These are phyloP conservation scores for Hirundo rustica DNA, from an alignment of 2,797 vertebrate genomes.

Conservation along the genomic window DNA sequence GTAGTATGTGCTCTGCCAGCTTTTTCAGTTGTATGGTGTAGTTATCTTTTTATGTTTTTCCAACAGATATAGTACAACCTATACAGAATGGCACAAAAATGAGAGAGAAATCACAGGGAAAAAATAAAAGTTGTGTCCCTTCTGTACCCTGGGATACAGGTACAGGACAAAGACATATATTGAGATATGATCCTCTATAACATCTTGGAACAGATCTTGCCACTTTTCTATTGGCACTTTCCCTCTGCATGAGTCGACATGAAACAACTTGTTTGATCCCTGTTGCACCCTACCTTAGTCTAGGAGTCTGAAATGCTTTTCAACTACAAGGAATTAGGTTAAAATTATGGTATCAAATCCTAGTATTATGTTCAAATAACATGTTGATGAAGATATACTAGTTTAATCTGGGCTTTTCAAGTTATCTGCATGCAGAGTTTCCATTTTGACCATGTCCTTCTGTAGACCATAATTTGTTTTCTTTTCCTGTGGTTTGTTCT, in stretches of 20 bases:
- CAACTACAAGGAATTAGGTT: not conserved
- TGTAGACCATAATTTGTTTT: slow-evolving; percentile 1
- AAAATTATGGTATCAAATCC: not conserved
- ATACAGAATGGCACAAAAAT: not conserved
- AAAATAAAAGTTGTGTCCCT: not conserved
- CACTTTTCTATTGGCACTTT: not conserved
- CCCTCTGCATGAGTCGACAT: not conserved
- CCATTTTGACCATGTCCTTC: slow-evolving; percentile 17
- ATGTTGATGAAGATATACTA: not conserved
- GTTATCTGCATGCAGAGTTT: slow-evolving; percentile 11
- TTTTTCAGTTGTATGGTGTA: not conserved
- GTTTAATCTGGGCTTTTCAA: not conserved
- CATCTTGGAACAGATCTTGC: not conserved
- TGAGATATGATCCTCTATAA: not conserved
- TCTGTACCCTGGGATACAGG: not conserved
- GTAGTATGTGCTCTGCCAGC: not conserved
- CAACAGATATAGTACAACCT: not conserved
- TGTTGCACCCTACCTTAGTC: not conserved
- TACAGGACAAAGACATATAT: not conserved
- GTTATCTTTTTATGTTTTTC: not conserved
- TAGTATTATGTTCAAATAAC: not conserved
- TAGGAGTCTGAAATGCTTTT: not conserved
- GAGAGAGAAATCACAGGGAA: not conserved
- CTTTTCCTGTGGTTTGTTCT: not conserved
- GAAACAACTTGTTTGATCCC: not conserved